Base-by-base conservation (phyloP, 2,888 invertebrate genomes). In the Himalopsyche anomala region DNA sequence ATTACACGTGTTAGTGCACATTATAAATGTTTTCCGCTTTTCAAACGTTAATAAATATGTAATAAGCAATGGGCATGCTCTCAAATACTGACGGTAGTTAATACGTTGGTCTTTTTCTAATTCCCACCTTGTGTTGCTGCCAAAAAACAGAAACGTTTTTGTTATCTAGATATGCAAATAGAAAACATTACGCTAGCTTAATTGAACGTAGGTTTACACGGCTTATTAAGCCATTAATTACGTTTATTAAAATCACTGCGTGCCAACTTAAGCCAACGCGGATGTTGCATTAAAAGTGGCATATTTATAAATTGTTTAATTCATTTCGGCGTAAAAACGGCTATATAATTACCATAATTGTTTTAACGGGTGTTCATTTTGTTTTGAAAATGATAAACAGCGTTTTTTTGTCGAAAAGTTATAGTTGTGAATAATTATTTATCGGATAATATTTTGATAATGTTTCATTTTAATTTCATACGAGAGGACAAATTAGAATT, bases 101-200 rank as follows among this genome's bases (percentile, higher is more conserved):
- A 74, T 8, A 74, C 45, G 12, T 69, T 69, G 69, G 69, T 69
- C 28, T 19, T 38, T 36, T 36, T 15, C 4, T 74, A 74, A 74
- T 74, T 74, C 38, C 12, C 38, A 74, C 74, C 38, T 74, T 9
- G 74, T 15, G 38, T 74, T 74, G 36, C 74, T 38, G 38, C 74
- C 74, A 74, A 74, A 74, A 74, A 74, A 74, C 74, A 38, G 74
- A 38, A 38, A 38, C 74, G 80, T 80, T 45, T 82, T 51, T 36
- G 54, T 69, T 54, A 85, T 83, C 85, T 85, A 81, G 85, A 85
- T 83, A 85, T 85, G 85, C 62, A 80, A 85, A 85, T 85, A 85
- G 83, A 85, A 85, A 85, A 51, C 85, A 81, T 81, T 84, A 84
- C 80, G 40, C 36, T 40, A 5, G 84, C 28, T 81, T 80, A 85